phyloP scores from a whole-genome alignment of 1,140 invertebrate genomes.

The Lepidurus couesii region DNA sequence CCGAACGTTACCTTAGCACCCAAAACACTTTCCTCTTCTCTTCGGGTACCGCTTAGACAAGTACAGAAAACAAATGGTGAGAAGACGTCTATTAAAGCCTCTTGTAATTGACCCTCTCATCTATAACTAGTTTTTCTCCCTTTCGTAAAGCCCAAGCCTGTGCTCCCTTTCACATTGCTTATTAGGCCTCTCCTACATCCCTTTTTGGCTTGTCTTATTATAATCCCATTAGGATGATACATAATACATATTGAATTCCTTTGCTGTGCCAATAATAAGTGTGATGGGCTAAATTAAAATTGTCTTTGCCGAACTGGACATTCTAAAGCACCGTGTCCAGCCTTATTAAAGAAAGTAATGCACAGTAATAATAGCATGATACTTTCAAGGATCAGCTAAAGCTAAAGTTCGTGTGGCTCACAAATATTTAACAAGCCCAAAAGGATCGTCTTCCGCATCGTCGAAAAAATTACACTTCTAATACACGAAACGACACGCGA shows the following conservation, averaged over 20 bases:
- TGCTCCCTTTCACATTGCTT: background rate
- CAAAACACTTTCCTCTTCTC: background rate
- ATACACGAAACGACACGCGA: background rate
- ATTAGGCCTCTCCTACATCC: background rate
- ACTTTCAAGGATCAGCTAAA: no score
- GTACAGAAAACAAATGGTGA: constrained; percentile 6
- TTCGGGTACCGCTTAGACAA: background rate
- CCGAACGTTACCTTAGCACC: background rate
- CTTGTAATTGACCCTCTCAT: constrained; percentile 2
- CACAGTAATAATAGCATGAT: no score
- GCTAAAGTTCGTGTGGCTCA: background rate
- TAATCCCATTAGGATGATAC: background rate
- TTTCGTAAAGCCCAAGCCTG: background rate
- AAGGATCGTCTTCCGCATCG: background rate
- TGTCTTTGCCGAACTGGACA: background rate
- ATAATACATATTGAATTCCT: background rate
- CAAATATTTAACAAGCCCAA: background rate
- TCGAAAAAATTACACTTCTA: background rate
- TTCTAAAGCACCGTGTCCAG: background rate
- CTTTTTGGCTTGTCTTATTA: background rate
- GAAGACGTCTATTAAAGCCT: background rate
- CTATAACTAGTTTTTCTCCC: background rate
- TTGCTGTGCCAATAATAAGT: background rate
- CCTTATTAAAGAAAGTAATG: background rate
- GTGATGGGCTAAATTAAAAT: background rate